Conservation (phyloP, 2,797 vertebrate species). For the Gastrophryne carolinensis region DNA sequence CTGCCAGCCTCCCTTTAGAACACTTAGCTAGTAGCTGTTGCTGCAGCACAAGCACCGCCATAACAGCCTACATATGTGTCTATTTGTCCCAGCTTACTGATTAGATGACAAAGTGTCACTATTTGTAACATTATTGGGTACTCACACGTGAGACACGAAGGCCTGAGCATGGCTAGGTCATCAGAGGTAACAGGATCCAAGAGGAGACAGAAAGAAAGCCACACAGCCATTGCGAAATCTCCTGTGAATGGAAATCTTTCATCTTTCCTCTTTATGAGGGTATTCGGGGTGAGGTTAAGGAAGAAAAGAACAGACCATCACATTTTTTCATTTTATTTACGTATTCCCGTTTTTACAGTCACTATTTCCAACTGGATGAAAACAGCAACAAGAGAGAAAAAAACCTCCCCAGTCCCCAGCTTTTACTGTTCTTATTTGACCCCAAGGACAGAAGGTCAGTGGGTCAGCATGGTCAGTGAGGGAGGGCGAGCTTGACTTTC, state of each 20-base stretch:
- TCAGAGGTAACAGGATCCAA: conserved; percentile 48
- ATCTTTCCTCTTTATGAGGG: conserved; percentile 47
- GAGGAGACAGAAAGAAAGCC: conserved; percentile 38
- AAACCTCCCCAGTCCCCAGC: no score
- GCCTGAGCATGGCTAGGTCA: conserved; percentile 32
- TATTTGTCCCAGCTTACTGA: not conserved
- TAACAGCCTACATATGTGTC: no score
- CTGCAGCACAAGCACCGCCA: no score
- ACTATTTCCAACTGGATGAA: conserved; percentile 33
- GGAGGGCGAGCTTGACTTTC: conserved; percentile 23
- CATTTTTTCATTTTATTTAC: conserved; percentile 40
- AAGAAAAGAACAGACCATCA: conserved; percentile 47
- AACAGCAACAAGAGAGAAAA: not conserved
- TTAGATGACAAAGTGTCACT: not conserved
- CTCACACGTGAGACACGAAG: conserved; percentile 6
- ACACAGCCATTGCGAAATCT: conserved; percentile 46
- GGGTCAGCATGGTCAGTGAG: conserved; percentile 34
- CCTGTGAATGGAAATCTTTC: conserved; percentile 47
- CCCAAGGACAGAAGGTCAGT: conserved; percentile 22
- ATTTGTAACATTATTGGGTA: not conserved
- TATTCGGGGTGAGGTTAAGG: conserved; percentile 47
- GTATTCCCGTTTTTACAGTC: conserved; percentile 17
- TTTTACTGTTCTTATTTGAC: conserved; percentile 40
- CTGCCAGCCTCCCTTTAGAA: no score
- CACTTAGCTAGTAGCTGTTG: no score